Evolutionary conservation across 2,888 invertebrate genomes (phyloP).

Genomic region (Lithophane semibrunnea): DNA sequence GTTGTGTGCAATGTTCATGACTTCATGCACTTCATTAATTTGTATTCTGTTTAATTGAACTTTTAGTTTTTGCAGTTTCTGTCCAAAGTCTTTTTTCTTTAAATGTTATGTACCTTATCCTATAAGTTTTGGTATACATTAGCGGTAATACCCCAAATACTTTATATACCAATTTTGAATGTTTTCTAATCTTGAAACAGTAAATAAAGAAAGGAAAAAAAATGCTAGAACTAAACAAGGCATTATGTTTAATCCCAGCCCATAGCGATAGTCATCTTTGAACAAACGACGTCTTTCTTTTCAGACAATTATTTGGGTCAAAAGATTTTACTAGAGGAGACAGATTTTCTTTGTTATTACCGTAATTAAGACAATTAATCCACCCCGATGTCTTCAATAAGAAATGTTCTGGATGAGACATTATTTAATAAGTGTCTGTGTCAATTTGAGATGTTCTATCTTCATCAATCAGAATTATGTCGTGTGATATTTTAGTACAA

Average conservation of each 20-base stretch:
- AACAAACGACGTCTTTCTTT: conserved; percentile 21
- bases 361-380: conserved; percentile 17
- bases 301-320: conserved; percentile 33
- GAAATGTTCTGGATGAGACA: not conserved
- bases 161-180: too few species aligned
- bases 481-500: not conserved
- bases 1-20: too few species aligned
- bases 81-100: too few species aligned
- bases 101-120: too few species aligned
- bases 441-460: not conserved
- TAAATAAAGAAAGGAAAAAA: not conserved
- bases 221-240: not conserved
- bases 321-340: conserved; percentile 5
- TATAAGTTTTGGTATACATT: too few species aligned
- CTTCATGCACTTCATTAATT: too few species aligned
- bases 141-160: too few species aligned
- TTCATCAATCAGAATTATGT: not conserved
- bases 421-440: conserved; percentile 16
- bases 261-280: conserved; percentile 21
- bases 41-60: too few species aligned
- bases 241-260: conserved; percentile 20
- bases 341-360: conserved; percentile 30
- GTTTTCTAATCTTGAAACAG: too few species aligned
- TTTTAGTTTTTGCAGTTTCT: too few species aligned
- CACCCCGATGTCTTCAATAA: not conserved